Percentiles rank a stretch among this genome's conserved stretches.
Conservation (phyloP, 2,797 vertebrate genomes). For the Microchirus variegatus region DNA sequence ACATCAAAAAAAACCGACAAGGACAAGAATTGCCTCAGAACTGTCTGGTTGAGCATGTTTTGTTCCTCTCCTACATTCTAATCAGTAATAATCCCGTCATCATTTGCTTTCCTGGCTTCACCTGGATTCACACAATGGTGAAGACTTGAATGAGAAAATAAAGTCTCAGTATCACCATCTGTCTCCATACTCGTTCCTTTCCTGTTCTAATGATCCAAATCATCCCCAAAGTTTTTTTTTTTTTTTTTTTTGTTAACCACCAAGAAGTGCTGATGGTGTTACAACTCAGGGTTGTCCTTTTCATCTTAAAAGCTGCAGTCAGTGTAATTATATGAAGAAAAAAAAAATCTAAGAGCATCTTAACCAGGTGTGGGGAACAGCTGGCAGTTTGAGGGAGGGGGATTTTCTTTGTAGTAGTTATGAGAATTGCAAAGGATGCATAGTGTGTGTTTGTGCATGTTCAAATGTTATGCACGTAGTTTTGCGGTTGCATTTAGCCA, state of each 20-base stretch:
- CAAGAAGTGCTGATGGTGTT: conserved; percentile 52
- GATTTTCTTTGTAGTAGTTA: conserved; percentile 59
- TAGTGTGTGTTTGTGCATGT: conserved; percentile 35
- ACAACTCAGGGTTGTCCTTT: conserved; percentile 59
- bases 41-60: conserved; percentile 71
- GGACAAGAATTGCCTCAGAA: conserved; percentile 74
- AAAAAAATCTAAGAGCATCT: conserved; percentile 53
- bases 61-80: conserved; percentile 70
- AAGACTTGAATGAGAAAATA: conserved; percentile 66
- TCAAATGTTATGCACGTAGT: conserved; percentile 20
- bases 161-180: conserved; percentile 68
- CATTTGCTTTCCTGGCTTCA: conserved; percentile 69
- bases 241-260: conserved; percentile 13
- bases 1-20: conserved; percentile 74
- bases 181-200: conserved; percentile 57
- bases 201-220: conserved; percentile 66
- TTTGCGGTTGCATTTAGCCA: conserved; percentile 11
- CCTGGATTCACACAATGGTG: conserved; percentile 56
- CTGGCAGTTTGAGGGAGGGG: conserved; percentile 55
- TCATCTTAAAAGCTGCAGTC: conserved; percentile 72
- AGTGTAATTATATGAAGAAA: conserved; percentile 70
- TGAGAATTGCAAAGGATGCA: conserved; percentile 39
- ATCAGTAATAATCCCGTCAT: conserved; percentile 75
- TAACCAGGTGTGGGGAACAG: conserved; percentile 77
- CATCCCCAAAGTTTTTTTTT: conserved; percentile 39